Evolutionary conservation across 2,888 invertebrate species (phyloP).

Genomic region (Drosophila trichaetosa): DNA sequence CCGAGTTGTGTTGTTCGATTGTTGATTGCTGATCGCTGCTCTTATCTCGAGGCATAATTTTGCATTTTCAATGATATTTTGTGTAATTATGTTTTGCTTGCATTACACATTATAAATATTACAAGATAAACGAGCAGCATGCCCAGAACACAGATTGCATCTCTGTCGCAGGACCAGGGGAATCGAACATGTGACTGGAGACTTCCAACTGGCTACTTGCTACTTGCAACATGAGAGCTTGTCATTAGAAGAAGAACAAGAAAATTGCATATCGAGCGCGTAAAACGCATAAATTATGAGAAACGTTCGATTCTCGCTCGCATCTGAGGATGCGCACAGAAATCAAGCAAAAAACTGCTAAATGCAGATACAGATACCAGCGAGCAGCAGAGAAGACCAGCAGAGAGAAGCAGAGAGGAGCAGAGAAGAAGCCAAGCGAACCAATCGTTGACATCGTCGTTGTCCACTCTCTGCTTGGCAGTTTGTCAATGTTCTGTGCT

Average conservation of each 20-base stretch:
- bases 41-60: conserved; percentile 61
- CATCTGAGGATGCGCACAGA: conserved; percentile 29
- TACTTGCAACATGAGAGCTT: conserved; percentile 23
- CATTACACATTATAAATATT: conserved; percentile 63
- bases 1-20: conserved; percentile 24
- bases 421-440: not conserved
- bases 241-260: conserved; percentile 69
- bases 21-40: conserved; percentile 1
- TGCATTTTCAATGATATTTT: conserved; percentile 64
- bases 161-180: conserved; percentile 17
- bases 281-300: conserved; percentile 75
- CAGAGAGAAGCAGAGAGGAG: too few relatives aligned
- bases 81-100: conserved; percentile 65
- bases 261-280: conserved; percentile 74
- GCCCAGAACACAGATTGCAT: conserved; percentile 9
- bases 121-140: conserved; percentile 59
- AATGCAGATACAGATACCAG: conserved; percentile 70
- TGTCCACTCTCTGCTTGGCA: conserved; percentile 26
- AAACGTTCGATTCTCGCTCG: conserved; percentile 32
- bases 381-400: not conserved
- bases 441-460: conserved; percentile 36
- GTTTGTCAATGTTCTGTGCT: conserved; percentile 54
- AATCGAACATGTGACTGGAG: conserved; percentile 31
- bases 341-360: conserved; percentile 56
- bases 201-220: not conserved